Base-by-base conservation (phyloP, 2,888 invertebrate species). In the Cheilosia variabilis region DNA sequence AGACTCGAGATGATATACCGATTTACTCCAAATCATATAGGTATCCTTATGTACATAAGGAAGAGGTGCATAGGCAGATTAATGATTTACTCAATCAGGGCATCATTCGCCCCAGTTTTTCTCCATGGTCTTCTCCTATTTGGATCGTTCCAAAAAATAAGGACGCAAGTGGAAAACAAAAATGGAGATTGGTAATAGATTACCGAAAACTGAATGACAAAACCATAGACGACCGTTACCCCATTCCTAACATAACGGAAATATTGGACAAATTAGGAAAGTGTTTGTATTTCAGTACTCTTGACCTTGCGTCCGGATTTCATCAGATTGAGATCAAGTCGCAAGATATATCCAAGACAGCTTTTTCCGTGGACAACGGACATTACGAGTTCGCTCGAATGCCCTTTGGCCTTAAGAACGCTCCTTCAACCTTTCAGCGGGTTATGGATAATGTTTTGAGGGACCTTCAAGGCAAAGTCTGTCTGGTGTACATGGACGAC, bases 241-340 rank as follows among this genome's bases (percentile, higher is more conserved):
- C 73, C 2, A 27, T 55, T 2, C 82, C 77, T 13, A 66, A 78
- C 41, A 78, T 87, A 3, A 19, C 6, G 1, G 87, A 87, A 4
- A 83, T 86, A n/a, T 50, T 87, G 3, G 88, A 87, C 3, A 22
- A 62, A 37, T 45, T 88, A 58, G 84, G 81, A 2, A 60, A 53
- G 10, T 31, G 37, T 37, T n/a, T 41, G 6, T 68, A 77, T 55
- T 77, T 68, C 45, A 60, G 52, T n/a, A 77, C 62, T 1, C n/a
- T 77, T 17, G 55, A 77, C 6, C 37, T 69, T n/a, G 77, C 62
- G 1, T 60, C 60, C 4, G 53, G 62, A 2, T 77, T 78, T 7
- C 57, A 69, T 9, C 55, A 78, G 27, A 77, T 77, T 10, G 43
- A 68, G 62, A 19, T 68, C 0, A n/a, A 27, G 27, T 47, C 17